A percentile compares a stretch with the other conserved stretches of the same genome.
Evolutionary conservation across 2,113 vertebrate species (phyloP).

Genomic region (Bubo bubo): DNA sequence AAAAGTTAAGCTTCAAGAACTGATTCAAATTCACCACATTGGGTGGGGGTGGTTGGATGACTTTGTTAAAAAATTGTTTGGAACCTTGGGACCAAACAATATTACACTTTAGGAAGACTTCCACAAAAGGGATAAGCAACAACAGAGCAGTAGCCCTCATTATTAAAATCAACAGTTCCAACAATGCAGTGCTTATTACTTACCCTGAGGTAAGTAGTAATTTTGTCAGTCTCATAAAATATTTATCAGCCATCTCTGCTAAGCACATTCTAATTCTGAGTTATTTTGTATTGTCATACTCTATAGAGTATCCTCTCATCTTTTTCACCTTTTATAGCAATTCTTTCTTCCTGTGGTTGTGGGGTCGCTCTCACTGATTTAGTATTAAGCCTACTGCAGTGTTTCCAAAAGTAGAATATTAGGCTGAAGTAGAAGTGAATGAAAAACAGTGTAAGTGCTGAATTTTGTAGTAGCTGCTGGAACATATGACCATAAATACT

Average conservation of each 20-base stretch:
- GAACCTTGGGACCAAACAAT: not conserved
- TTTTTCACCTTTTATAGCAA: not conserved
- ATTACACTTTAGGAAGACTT: not conserved
- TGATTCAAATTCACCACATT: not conserved
- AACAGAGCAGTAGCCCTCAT: not conserved
- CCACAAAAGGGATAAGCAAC: not conserved
- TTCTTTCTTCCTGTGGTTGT: not conserved
- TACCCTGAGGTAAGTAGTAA: not conserved
- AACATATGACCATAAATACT: not conserved
- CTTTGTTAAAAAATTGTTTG: not conserved
- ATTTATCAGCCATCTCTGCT: not conserved
- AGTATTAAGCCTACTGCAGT: not conserved
- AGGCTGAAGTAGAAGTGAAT: not conserved
- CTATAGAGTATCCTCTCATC: not conserved
- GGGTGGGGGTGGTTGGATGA: not conserved
- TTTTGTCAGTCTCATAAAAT: not conserved
- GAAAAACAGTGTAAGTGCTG: not conserved
- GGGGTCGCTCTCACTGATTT: accelerated
- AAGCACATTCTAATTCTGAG: not conserved
- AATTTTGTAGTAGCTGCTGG: not conserved
- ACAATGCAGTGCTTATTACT: not conserved
- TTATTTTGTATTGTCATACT: not conserved
- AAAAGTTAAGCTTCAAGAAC: not conserved
- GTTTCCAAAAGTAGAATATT: not conserved
- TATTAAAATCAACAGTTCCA: not conserved